Base-by-base conservation (phyloP, 2,797 vertebrate species). In the Antennarius maculatus region DNA sequence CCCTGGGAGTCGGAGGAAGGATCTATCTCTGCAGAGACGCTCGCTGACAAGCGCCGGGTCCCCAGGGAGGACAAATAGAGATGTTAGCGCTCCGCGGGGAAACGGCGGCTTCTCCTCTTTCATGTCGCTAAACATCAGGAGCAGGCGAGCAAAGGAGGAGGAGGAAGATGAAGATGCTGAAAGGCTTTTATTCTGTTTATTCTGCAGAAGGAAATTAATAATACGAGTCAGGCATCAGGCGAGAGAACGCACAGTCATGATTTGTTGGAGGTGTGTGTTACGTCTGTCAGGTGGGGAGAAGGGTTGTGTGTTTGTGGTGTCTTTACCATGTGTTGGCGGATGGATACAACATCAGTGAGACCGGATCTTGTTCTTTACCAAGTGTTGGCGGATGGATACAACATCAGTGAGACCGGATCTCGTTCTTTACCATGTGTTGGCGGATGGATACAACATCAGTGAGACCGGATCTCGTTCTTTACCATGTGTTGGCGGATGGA, bases 41-140 rank as follows among this genome's bases (percentile, higher is more conserved):
- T 54, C 17, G 61, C 85, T 85, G 90, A 89, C 88, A 86, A 87
- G 86, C 73, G 76, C 15, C 28, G 68, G 23, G 27, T 88, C 91
- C 86, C 88, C 17, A 9, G 91, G 87, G 91, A 92, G n/a, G 43
- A 65, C 88, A 86, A 86, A 92, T 89, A 89, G 89, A 93, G 91
- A 92, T 51, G 87, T 91, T 89, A 85, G 39, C 56, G 64, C 87
- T 89, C 85, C 76, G 17, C 64, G 86, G 86, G 85, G 42, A 6
- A 61, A 69, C 28, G 80, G 66, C 79, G 69, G 76, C 62, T 75
- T 79, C 82, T 76, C 83, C 71, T 39, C 80, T 79, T 90, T 82
- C 80, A 82, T 88, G 81, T 88, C 80, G 23, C 78, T 66, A 76
- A 90, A 88, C 83, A 75, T 70, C 51, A 69, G 54, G 57, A 70